These are phyloP conservation scores for Montifringilla adamsi DNA, from an alignment of 2,113 vertebrate species.

Conservation along the genomic window DNA sequence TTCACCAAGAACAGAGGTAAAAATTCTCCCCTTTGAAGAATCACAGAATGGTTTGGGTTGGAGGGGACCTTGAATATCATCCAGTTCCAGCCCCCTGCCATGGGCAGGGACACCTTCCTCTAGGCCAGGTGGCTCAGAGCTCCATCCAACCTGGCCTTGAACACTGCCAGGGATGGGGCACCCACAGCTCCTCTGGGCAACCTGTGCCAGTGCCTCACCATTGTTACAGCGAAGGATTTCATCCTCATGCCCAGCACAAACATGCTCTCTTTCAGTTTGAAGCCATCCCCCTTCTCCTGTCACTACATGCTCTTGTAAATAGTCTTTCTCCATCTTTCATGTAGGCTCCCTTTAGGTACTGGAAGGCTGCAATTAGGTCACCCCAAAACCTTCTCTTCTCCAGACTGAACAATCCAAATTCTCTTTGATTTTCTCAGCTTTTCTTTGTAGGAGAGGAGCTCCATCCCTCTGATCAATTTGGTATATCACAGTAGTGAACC, in stretches of 20 bases:
- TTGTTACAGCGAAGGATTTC: background rate
- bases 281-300: background rate
- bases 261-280: background rate
- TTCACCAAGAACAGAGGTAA: background rate
- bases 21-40: background rate
- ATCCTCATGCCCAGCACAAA: background rate
- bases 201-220: background rate
- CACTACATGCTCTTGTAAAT: background rate
- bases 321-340: background rate
- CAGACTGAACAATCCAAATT: background rate
- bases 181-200: background rate
- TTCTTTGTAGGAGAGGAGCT: background rate
- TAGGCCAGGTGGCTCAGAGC: background rate
- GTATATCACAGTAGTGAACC: background rate
- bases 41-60: background rate
- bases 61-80: background rate
- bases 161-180: background rate
- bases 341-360: background rate
- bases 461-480: background rate
- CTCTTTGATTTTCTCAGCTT: background rate
- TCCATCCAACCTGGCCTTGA: background rate
- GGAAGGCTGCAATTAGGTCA: background rate
- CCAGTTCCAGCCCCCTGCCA: background rate
- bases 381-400: background rate
- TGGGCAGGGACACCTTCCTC: background rate